Conservation (phyloP, 2,113 vertebrate genomes). For the Callipepla californica region DNA sequence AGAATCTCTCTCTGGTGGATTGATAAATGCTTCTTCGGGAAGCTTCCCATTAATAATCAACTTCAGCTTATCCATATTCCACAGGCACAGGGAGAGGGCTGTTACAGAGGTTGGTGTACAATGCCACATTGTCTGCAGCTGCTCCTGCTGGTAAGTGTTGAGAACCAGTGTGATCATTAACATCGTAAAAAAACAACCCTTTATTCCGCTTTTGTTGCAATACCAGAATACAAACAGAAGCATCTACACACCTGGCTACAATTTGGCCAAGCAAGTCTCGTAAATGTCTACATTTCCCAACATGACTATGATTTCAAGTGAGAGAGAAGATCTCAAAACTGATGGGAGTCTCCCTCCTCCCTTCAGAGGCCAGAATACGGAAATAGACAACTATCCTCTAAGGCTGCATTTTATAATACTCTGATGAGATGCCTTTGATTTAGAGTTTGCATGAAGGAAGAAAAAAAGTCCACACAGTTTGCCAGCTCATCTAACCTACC, state of each 20-base stretch:
- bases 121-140: neutral
- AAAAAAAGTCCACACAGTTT: conserved; percentile 21
- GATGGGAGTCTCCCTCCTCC: conserved; percentile 58
- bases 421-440: conserved; percentile 65
- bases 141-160: rapidly evolving
- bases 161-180: neutral
- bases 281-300: conserved; percentile 55
- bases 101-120: neutral
- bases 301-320: neutral
- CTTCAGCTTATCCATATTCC: neutral
- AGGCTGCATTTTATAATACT: conserved; percentile 57
- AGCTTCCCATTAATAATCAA: neutral
- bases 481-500: conserved; percentile 62
- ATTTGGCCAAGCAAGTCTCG: conserved; percentile 36
- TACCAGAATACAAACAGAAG: neutral
- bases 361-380: conserved; percentile 48
- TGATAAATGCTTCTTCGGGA: neutral
- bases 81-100: neutral
- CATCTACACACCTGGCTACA: neutral
- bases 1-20: neutral
- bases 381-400: conserved; percentile 27
- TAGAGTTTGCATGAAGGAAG: conserved; percentile 49
- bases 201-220: neutral
- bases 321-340: conserved; percentile 52
- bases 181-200: neutral